Evolutionary conservation across 2,888 invertebrate species (phyloP).

Genomic region (Rhagium mordax): DNA sequence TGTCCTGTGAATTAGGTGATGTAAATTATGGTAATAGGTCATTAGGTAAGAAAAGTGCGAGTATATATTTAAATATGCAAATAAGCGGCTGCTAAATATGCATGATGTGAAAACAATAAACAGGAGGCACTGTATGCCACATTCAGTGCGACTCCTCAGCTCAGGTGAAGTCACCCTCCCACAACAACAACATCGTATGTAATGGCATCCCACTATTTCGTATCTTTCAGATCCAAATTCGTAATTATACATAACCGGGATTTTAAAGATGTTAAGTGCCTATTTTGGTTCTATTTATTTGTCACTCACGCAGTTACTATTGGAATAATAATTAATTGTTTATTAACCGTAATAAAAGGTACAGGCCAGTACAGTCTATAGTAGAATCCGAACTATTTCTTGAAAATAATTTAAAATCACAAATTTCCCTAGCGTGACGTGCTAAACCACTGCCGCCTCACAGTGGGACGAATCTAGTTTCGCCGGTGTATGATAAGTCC

Average conservation of each 20-base stretch:
- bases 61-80: constrained; percentile 11
- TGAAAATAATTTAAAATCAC: too few relatives aligned
- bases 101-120: constrained; percentile 24
- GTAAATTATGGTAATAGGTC: constrained; percentile 26
- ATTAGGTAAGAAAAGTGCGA: constrained; percentile 25
- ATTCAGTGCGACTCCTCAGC: not conserved
- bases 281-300: not conserved
- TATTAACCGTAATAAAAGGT: too few relatives aligned
- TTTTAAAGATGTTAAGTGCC: not conserved
- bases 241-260: not conserved
- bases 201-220: not conserved
- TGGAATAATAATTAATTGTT: too few relatives aligned
- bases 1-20: constrained; percentile 4
- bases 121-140: not conserved
- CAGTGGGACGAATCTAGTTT: too few relatives aligned
- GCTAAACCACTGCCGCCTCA: too few relatives aligned
- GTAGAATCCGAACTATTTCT: too few relatives aligned
- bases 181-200: not conserved
- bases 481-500: too few relatives aligned
- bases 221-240: not conserved
- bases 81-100: constrained; percentile 12
- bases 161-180: constrained; percentile 8
- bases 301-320: not conserved
- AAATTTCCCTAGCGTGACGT: too few relatives aligned
- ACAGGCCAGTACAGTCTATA: too few relatives aligned